Evolutionary conservation across 2,888 invertebrate genomes (phyloP), one percentile per base, ranked within the genome.

Genomic region (Sceliomorpha sp.): DNA sequence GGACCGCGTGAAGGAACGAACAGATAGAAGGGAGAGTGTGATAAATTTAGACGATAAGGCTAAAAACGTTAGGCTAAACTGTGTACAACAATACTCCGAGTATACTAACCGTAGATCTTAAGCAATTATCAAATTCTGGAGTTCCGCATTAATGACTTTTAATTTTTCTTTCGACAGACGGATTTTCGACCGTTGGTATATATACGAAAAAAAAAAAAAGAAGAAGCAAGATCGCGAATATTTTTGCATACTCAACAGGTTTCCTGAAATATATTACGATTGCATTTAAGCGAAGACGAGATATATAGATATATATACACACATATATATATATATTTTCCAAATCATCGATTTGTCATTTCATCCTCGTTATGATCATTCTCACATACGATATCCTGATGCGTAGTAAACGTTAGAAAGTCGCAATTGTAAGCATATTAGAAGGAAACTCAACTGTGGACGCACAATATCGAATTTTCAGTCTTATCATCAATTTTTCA

Each of bases 1-100:
- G 13, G 34, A 59, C 15, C 13, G 8, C 39, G 44, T 39, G 26
- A 39, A 27, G 15, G 7, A 40, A 40, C 27, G 39, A 32, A 29
- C 13, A 39, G 34, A 44, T 37, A 58, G 47, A 56, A 53, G 47
- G 24, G 56, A 42, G 60, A 66, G 51, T 51, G 53, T 67, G 64
- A 73, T 31, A 69, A 60, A 56, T 56, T n/a, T 64, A 67, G 55
- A 32, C 44, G 59, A 62, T n/a, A 56, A 53, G 51, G 45, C 66
- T 56, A 51, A 64, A 63, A n/a, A n/a, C n/a, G 45, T 55, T 73
- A 73, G 69, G 72, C 68, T 53, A 74, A 73, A 64, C 80, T 79
- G 76, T 81, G 78, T 83, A 84, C 78, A n/a, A 84, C 77, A 84
- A 87, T 87, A 86, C 82, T 86, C 85, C 73, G 79, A 83, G 79